Conservation (phyloP, 2,113 vertebrate genomes). For the Macquaria australasica region DNA sequence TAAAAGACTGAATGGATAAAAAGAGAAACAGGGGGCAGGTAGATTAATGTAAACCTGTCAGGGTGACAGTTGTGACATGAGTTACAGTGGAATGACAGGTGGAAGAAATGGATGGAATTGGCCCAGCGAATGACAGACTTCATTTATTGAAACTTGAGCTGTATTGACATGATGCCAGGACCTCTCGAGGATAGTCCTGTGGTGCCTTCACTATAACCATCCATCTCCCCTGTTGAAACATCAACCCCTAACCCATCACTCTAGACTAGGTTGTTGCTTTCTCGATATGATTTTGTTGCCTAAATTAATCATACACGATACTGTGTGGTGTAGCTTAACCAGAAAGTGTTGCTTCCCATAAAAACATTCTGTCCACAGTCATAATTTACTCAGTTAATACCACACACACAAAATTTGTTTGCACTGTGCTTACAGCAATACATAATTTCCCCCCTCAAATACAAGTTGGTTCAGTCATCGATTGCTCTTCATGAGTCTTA, state of each 20-base stretch:
- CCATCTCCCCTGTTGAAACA: constrained; percentile 11
- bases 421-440: neutral
- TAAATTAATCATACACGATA: neutral
- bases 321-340: neutral
- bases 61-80: too few relatives aligned
- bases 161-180: neutral
- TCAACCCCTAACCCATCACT: neutral
- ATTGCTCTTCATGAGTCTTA: neutral
- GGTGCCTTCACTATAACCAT: neutral
- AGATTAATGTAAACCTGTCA: too few relatives aligned
- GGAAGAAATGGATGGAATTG: too few relatives aligned
- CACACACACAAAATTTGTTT: neutral
- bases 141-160: too few relatives aligned
- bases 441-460: neutral
- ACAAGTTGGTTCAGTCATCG: neutral
- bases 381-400: constrained; percentile 8
- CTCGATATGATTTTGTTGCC: neutral
- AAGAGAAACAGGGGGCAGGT: too few relatives aligned
- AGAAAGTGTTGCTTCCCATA: neutral
- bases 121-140: too few relatives aligned
- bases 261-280: neutral
- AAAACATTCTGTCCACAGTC: neutral
- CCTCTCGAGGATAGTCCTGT: neutral
- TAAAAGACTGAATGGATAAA: too few relatives aligned
- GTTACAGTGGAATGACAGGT: too few relatives aligned